Base-by-base conservation (phyloP, 2,797 vertebrate genomes). In the Xenopus petersii region DNA sequence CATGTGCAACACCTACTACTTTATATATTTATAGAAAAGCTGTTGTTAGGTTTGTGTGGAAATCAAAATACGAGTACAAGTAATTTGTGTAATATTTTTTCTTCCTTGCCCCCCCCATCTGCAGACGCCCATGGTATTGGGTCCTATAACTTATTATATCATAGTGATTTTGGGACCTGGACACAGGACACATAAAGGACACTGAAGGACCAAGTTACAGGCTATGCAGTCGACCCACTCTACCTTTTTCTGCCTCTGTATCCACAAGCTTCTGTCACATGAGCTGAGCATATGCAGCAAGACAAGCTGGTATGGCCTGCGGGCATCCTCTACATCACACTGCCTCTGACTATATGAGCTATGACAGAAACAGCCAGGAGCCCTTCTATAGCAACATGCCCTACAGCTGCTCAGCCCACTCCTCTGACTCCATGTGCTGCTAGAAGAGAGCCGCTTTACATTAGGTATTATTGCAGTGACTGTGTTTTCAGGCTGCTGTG, bases 331-430 rank as follows among this genome's bases (percentile, higher is more conserved):
- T 30, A 60, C 60, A 71, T 66, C 51, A 60, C 60, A 60, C 51
- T 56, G 56, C 59, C 60, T 78, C 64, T 73, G 66, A 78, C 60
- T 78, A 49, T 73, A 78, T 78, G 61, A 69, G 71, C 60, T 73
- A 47, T 78, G 75, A 78, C 75, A 78, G 71, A 60, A 59, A 63
- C 64, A 78, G 75, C 75, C 75, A 78, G 59, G 75, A 62, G 75
- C 65, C 49, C 60, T 5, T 68, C 67, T 62, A 24, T 17, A 56
- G 60, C 61, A 33, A 65, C 2, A 51, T 16, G 5, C 60, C 70
- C 70, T 10, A 48, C 33, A 60, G 71, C 71, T n/a, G 59, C 64
- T 12, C 2, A 56, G 54, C 54, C 7, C 16, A 2, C 54, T 56
- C 54, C 4, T 56, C 5, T 56, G 16, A 13, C 12, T 56, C 13